These are phyloP conservation scores for Incurvaria masculella DNA, from an alignment of 2,888 invertebrate species.

Conservation along the genomic window DNA sequence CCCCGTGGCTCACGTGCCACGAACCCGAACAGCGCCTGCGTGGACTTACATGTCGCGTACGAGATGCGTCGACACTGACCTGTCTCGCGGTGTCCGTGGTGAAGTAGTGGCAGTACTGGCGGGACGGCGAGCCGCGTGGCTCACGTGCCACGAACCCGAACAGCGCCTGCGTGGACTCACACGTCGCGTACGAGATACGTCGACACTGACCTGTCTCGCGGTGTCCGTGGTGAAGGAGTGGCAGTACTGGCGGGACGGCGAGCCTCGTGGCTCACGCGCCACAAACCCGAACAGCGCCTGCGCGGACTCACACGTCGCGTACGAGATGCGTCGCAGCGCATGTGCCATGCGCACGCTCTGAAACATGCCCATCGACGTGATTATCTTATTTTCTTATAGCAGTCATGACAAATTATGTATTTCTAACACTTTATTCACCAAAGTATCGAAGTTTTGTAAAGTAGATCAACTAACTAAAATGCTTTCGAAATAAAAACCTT, in stretches of 20 bases:
- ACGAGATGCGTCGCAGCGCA: slow-evolving; percentile 78
- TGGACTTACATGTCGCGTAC: no score
- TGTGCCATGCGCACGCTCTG: slow-evolving; percentile 83
- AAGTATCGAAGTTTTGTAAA: no score
- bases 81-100: slow-evolving; percentile 71
- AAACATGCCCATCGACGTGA: no score
- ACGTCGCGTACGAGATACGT: slow-evolving; percentile 82
- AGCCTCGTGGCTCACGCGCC: slow-evolving; percentile 42
- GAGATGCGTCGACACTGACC: no score
- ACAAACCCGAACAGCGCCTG: slow-evolving; percentile 79
- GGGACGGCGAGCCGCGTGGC: slow-evolving; percentile 57
- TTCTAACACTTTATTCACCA: no score
- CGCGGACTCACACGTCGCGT: slow-evolving; percentile 81
- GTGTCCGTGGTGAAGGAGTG: slow-evolving; percentile 77
- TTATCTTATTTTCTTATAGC: no score
- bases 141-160: slow-evolving; percentile 70
- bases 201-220: slow-evolving; percentile 75
- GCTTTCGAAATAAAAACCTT: no score
- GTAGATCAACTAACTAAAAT: no score
- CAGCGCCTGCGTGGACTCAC: slow-evolving; percentile 74
- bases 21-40: no score
- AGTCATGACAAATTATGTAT: no score
- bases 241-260: slow-evolving; percentile 75
- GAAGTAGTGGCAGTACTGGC: slow-evolving; percentile 83
- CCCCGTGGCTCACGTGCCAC: no score